A percentile compares a stretch with the other conserved stretches of the same genome.
These are phyloP conservation scores for Watersipora subatra DNA, from an alignment of 1,140 invertebrate genomes.

Conservation along the genomic window DNA sequence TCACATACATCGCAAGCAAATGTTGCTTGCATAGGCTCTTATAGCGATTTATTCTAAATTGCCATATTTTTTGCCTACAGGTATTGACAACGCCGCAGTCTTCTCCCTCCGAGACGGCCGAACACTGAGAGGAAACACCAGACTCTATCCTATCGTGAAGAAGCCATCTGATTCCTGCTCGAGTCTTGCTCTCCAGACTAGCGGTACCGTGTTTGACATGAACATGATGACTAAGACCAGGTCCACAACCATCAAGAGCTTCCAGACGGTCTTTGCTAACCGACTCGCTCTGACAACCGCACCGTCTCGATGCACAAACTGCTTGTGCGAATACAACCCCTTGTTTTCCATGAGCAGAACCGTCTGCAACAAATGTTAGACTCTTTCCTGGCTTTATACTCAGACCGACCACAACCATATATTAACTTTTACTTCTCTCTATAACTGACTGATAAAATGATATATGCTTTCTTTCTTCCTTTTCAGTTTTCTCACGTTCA, in stretches of 20 bases:
- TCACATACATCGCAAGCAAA: no score
- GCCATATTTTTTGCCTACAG: background rate
- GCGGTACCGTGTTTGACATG: conserved; percentile 50
- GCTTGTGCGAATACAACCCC: conserved; percentile 51
- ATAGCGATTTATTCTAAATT: background rate
- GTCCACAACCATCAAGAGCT: conserved; percentile 47
- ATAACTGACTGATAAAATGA: no score
- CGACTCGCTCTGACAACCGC: conserved; percentile 50
- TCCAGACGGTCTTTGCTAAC: conserved; percentile 55
- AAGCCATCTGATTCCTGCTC: conserved; percentile 61
- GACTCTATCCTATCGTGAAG: background rate
- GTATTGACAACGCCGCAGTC: background rate
- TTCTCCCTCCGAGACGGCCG: background rate
- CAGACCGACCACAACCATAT: no score
- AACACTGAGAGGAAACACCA: conserved; percentile 3
- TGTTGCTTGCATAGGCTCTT: background rate
- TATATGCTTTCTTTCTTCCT: no score
- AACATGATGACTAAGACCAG: conserved; percentile 13
- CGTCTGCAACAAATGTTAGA: conserved; percentile 31
- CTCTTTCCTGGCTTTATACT: no score
- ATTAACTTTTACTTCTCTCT: no score
- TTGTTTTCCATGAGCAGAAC: conserved; percentile 30
- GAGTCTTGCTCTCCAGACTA: conserved; percentile 63
- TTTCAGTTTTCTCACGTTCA: no score
- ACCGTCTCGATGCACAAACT: conserved; percentile 53